Evolutionary conservation across 2,888 invertebrate species (phyloP), one percentile per base, ranked within the genome.

Genomic region (Rhagonycha lutea): DNA sequence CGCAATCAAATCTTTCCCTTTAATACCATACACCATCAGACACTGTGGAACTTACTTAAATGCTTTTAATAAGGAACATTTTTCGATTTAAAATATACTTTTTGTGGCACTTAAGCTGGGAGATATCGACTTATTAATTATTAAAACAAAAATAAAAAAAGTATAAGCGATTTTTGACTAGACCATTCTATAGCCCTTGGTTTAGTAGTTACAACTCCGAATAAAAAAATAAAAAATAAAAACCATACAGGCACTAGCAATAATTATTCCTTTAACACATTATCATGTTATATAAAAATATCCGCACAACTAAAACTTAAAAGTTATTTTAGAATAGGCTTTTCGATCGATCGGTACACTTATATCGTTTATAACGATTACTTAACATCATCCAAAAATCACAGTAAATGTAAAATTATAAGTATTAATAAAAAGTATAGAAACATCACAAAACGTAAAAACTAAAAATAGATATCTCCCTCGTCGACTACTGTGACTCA

Each of bases 11-110:
- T 86, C 86, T 87, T 85, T 82, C 87, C 87, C 87, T 87, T 87
- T 87, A 88, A 87, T 88, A 88, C 87, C 87, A 87, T 84, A 84
- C 81, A 76, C 74, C 76, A 76, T 78, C 76, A 76, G 78, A 76
- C 78, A 78, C 75, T 76, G 82, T 83, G 80, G 80, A 82, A 84
- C 78, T 83, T 85, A 84, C 84, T 86, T 88, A 87, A 88, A 88
- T 87, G 88, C 88, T 89, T 88, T 87, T 87, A 47, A 47, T 47
- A 87, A 89, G 89, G 88, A 89, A 89, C 89, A 88, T 89, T 87
- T 47, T 86, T 85, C 83, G 81, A 80, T 79, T 83, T 83, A 81
- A 82, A 77, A 83, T 83, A 81, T 79, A 80, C 79, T 81, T 80
- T 78, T 85, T 85, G 86, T 87, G 87, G 87, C 87, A 87, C 87